Base-by-base conservation (phyloP, 2,888 invertebrate genomes). In the Ophion slaviceki region DNA sequence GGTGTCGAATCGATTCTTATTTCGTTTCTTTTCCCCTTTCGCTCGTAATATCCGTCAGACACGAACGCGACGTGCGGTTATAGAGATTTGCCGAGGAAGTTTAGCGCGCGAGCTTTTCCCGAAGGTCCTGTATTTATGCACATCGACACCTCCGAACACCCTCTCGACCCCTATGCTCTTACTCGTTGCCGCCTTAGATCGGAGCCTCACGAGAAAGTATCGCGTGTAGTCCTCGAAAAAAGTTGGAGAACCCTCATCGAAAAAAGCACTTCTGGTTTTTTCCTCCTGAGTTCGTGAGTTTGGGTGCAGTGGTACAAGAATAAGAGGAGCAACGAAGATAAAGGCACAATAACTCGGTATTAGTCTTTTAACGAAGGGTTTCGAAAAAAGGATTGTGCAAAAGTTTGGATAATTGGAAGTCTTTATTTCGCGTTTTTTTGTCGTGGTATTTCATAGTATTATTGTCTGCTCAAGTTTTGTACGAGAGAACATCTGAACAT, bases 1-100 rank as follows among this genome's bases (percentile, higher is more conserved):
- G 72, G 66, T 79, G 80, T 83, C 72, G 80, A 84, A 91, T 92
- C 92, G 92, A 92, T 92, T 91, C 90, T 91, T 89, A 91, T 92
- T 92, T 88, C 90, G 87, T 87, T 72, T 82, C 81, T 87, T 87
- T 87, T 88, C 86, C 76, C 80, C 66, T 67, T 40, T 80, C 85
- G 77, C 79, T 86, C 87, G 88, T 92, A 92, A 92, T 92, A 89
- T 89, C 91, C 88, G 88, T 87, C 87, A 89, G 89, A 87, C 92
- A 92, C 92, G 92, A 91, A 90, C 89, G 75, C 85, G 81, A 85
- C 80, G 88, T 86, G 72, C 62, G 87, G 88, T 89, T 17, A 84
- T 87, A 87, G 84, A 77, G 78, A 61, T 20, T 45, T 28, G 36
- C 61, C 57, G 28, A 57, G 64, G 36, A 75, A 82, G 80, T 61